Evolutionary conservation across 2,113 vertebrate genomes (phyloP), one percentile per base, ranked within the genome.

Genomic region (Mola mola): DNA sequence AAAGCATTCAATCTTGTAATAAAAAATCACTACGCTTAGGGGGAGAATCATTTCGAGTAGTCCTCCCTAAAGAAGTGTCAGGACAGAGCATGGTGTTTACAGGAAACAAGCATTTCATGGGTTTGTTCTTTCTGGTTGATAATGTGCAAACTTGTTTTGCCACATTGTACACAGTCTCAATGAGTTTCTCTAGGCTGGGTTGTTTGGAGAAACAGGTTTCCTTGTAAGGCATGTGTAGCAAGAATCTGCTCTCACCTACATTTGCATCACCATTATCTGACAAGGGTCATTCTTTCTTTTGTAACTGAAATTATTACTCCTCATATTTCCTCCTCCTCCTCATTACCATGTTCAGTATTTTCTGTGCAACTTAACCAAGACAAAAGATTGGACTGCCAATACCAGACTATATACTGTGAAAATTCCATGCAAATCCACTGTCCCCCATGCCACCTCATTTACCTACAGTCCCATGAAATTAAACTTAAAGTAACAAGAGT

Each of bases 111-210:
- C 17, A 24, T 52, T 46, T 49, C 16, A 28, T 34, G 24, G 50
- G 61, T 58, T 22, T 7, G 51, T 53, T 46, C 3, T 43, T 60
- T 65, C 50, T 20, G 36, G n/a, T 31, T 74, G 63, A 36, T 37
- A 46, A 62, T 58, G 28, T 57, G 1, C 22, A 5, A 49, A 90
- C 85, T 82, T 58, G 87, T 79, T 90, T 59, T 34, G 16, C 85
- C 50, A 75, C 88, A 87, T 90, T 78, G 72, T 63, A 40, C 31
- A 10, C 3, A 8, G 38, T 12, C 50, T 12, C 34, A 19, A 31
- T 49, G 59, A 53, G 41, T 62, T 9, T 37, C 26, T 24, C 40
- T 75, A 16, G 31, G n/a, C 44, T 6, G 2, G 46, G 50, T 59
- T 47, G 50, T 26, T 72, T 24, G 13, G 56, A 72, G 34, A 61